Evolutionary conservation across 2,797 vertebrate genomes (phyloP).

Genomic region (Astyanax mexicanus): DNA sequence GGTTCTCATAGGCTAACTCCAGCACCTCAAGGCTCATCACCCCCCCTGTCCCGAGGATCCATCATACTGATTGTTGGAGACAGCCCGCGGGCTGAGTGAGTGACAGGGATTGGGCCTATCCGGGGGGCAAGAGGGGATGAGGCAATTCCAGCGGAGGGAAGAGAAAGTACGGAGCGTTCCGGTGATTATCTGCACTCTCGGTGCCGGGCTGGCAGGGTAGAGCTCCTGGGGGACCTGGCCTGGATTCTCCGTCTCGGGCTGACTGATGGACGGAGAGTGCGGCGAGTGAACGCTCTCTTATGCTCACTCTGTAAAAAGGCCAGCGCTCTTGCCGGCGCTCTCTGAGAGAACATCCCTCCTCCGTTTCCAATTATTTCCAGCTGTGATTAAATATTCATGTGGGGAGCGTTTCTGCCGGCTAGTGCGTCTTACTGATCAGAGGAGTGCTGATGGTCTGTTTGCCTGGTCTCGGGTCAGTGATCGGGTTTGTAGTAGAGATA

Average conservation of each 20-base stretch:
- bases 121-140: slow-evolving; percentile 7
- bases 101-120: slow-evolving; percentile 5
- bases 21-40: slow-evolving; percentile 12
- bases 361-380: background rate
- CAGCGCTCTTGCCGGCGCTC: background rate
- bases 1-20: slow-evolving; percentile 2
- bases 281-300: background rate
- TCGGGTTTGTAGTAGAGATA: background rate
- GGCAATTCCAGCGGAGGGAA: slow-evolving; percentile 19
- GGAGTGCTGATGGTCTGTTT: slow-evolving; percentile 6
- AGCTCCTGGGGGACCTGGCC: slow-evolving; percentile 35
- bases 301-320: background rate
- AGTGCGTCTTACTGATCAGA: background rate
- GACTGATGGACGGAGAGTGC: slow-evolving; percentile 41
- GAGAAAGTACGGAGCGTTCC: slow-evolving; percentile 13
- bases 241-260: slow-evolving; percentile 29
- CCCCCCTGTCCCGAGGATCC: background rate
- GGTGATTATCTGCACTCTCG: slow-evolving; percentile 44
- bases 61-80: slow-evolving; percentile 32
- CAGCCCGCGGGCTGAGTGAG: background rate
- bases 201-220: slow-evolving; percentile 2
- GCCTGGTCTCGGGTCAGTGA: background rate
- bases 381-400: background rate
- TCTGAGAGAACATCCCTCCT: background rate
- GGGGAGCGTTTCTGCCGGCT: background rate